phyloP scores from a whole-genome alignment of 2,797 vertebrate genomes.

The Phylloscopus collybita region DNA sequence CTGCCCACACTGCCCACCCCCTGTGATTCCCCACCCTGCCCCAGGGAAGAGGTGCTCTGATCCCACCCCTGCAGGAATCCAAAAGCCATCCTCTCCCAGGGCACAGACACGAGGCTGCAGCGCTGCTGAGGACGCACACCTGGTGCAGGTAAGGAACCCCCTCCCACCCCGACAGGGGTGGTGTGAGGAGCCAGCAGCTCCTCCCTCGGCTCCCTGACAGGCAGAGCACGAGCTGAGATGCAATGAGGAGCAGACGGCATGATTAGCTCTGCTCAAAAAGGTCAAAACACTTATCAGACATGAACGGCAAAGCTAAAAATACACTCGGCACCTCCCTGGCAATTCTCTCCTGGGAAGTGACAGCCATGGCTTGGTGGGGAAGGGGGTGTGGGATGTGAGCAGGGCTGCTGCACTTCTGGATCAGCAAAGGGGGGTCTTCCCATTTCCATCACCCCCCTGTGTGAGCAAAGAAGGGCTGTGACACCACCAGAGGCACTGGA shows the following conservation, averaged over 20 bases:
- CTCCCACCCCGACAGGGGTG: accelerated
- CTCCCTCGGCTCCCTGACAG: background rate
- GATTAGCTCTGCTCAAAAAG: constrained; percentile 65
- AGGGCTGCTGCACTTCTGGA: background rate
- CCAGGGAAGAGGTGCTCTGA: accelerated
- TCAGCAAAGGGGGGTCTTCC: background rate
- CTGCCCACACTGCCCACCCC: too few species aligned
- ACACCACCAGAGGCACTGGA: background rate
- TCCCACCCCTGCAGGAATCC: background rate
- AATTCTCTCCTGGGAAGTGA: constrained; percentile 37
- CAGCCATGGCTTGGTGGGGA: background rate
- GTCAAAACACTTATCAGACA: constrained; percentile 69
- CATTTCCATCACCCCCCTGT: background rate
- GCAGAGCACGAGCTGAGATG: constrained; percentile 22
- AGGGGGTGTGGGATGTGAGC: background rate
- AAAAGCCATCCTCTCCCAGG: accelerated
- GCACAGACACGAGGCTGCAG: background rate
- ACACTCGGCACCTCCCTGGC: constrained; percentile 60
- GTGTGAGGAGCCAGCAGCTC: background rate
- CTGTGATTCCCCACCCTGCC: background rate
- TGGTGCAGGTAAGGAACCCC: background rate
- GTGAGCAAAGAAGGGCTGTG: background rate
- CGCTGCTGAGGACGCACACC: background rate
- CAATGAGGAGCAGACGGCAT: constrained; percentile 29
- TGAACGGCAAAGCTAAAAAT: constrained; percentile 55